phyloP scores from a whole-genome alignment of 2,797 vertebrate species.

The Huso huso region DNA sequence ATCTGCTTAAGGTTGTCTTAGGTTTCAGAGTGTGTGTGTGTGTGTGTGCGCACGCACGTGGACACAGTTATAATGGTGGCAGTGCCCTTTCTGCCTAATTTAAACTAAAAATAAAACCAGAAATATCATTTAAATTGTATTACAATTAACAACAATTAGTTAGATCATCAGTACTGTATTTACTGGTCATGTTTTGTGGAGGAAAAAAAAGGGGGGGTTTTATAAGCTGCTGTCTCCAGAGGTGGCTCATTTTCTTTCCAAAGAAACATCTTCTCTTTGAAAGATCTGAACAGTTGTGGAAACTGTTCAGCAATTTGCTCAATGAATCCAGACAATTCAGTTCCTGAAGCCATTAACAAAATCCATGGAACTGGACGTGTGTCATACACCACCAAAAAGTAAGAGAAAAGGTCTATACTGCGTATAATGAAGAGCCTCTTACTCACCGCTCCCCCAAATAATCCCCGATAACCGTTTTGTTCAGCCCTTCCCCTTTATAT shows the following conservation, averaged over 20 bases:
- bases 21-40: too few species aligned
- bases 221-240: not conserved
- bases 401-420: not conserved
- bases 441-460: conserved; percentile 90
- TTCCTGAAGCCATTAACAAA: not conserved
- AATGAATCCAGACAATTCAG: conserved; percentile 3
- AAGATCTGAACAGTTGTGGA: not conserved
- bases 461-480: conserved; percentile 95
- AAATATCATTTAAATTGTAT: too few species aligned
- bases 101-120: too few species aligned
- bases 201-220: too few species aligned
- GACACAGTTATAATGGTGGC: too few species aligned
- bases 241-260: not conserved
- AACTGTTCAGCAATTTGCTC: not conserved
- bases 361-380: conserved; percentile 14
- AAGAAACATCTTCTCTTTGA: not conserved
- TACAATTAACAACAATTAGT: too few species aligned
- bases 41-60: too few species aligned
- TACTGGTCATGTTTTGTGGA: too few species aligned
- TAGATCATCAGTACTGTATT: too few species aligned
- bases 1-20: too few species aligned
- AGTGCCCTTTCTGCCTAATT: too few species aligned
- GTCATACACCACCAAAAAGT: conserved; percentile 24
- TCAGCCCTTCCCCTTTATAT: conserved; percentile 93
- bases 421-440: conserved; percentile 1